phyloP scores from a whole-genome alignment of 2,888 invertebrate genomes.

The Pocota personata region DNA sequence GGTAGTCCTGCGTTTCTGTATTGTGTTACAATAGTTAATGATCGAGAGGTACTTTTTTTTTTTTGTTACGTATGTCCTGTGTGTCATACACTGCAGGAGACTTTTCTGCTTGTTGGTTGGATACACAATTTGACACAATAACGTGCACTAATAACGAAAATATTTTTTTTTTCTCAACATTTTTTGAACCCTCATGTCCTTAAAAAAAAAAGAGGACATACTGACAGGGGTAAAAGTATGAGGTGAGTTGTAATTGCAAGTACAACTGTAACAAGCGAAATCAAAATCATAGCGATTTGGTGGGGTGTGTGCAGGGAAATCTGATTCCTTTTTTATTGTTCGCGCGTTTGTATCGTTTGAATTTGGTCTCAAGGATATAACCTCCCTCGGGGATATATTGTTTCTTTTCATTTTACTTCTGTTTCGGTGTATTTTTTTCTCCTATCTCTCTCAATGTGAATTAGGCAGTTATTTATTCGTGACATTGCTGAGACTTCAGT shows the following conservation, averaged over 20 bases:
- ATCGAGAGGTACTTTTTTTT: slow-evolving; percentile 52
- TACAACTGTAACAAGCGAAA: slow-evolving; percentile 50
- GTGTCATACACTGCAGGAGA: slow-evolving; percentile 47
- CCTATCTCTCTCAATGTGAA: slow-evolving; percentile 21
- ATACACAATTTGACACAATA: slow-evolving; percentile 72
- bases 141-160: slow-evolving; percentile 70
- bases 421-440: slow-evolving; percentile 9
- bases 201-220: slow-evolving; percentile 9
- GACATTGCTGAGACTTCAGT: slow-evolving; percentile 51
- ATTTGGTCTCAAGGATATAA: slow-evolving; percentile 47
- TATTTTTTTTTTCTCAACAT: slow-evolving; percentile 27
- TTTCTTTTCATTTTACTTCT: slow-evolving; percentile 36
- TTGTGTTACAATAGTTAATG: slow-evolving; percentile 69
- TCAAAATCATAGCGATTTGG: slow-evolving; percentile 42
- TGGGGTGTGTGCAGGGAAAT: slow-evolving; percentile 38
- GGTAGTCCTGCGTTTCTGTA: slow-evolving; percentile 42
- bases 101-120: slow-evolving; percentile 44
- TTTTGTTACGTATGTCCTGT: slow-evolving; percentile 19
- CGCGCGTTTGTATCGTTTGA: slow-evolving; percentile 50
- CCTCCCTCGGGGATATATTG: slow-evolving; percentile 69
- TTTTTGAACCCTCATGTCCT: not conserved
- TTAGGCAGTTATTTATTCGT: slow-evolving; percentile 68
- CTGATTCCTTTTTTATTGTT: slow-evolving; percentile 70
- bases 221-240: slow-evolving; percentile 13
- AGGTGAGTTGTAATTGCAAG: slow-evolving; percentile 25